Evolutionary conservation across 2,797 vertebrate species (phyloP).

Genomic region (Hirundo rustica): DNA sequence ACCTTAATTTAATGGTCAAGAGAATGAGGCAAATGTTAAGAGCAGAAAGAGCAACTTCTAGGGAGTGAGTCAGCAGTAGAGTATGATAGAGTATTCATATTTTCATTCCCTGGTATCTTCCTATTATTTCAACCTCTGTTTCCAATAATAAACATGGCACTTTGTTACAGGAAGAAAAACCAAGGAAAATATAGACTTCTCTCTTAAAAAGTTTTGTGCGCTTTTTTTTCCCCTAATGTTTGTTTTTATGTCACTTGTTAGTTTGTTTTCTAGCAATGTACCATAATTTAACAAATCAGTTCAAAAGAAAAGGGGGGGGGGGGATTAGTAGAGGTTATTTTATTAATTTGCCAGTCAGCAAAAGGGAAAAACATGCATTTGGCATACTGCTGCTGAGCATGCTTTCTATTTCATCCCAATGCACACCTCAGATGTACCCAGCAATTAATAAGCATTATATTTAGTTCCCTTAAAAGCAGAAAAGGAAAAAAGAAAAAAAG

Average conservation of each 20-base stretch:
- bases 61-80: background rate
- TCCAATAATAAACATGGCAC: background rate
- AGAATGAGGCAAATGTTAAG: background rate
- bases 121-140: background rate
- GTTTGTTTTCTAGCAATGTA: slow-evolving; percentile 58
- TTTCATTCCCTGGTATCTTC: background rate
- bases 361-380: slow-evolving; percentile 29
- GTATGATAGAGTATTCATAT: background rate
- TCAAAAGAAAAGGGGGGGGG: background rate
- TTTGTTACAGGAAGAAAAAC: background rate
- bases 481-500: no score
- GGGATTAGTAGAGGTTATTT: slow-evolving; percentile 72
- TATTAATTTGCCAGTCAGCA: slow-evolving; percentile 78
- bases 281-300: slow-evolving; percentile 52
- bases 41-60: background rate
- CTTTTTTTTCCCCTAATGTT: no score
- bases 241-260: background rate
- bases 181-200: background rate
- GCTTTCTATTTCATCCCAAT: slow-evolving; percentile 40
- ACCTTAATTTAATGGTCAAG: background rate
- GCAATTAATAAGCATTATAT: slow-evolving; percentile 70
- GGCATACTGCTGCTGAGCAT: slow-evolving; percentile 72
- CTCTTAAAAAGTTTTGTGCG: slow-evolving; percentile 17
- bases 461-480: slow-evolving; percentile 55
- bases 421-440: slow-evolving; percentile 39